These are phyloP conservation scores for Pseudopodoces humilis DNA, from an alignment of 2,113 vertebrate genomes.

Conservation along the genomic window DNA sequence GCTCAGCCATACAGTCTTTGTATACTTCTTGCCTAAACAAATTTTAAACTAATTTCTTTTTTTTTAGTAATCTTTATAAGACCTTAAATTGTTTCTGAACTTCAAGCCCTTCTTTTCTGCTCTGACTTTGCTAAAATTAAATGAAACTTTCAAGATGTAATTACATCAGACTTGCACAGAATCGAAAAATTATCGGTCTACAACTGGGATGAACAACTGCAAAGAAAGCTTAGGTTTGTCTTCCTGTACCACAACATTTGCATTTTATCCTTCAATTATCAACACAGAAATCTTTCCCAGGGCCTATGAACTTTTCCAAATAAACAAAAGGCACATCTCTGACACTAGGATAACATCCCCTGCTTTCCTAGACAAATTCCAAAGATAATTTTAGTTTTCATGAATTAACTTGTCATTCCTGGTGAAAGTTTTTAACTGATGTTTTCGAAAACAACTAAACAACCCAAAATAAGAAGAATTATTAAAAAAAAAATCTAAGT, in stretches of 20 bases:
- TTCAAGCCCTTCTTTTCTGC: not conserved
- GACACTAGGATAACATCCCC: not conserved
- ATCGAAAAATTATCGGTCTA: not conserved
- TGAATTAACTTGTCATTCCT: not conserved
- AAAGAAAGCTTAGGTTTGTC: not conserved
- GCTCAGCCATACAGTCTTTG: not conserved
- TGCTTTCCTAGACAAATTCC: not conserved
- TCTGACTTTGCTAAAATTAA: not conserved
- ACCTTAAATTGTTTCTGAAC: not conserved
- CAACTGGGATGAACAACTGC: not conserved
- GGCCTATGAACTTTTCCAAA: not conserved
- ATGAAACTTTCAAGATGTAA: not conserved
- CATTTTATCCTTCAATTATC: not conserved
- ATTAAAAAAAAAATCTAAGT: not conserved
- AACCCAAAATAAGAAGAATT: not conserved
- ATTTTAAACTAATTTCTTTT: not conserved
- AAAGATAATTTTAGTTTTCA: not conserved
- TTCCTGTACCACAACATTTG: not conserved
- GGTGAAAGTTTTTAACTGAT: not conserved
- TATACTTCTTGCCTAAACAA: not conserved
- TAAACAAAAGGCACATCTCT: not conserved
- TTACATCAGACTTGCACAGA: not conserved
- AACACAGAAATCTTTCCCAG: not conserved
- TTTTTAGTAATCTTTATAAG: not conserved
- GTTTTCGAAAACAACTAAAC: not conserved